phyloP scores from a whole-genome alignment of 1,140 invertebrate species.

The Lerema accius region DNA sequence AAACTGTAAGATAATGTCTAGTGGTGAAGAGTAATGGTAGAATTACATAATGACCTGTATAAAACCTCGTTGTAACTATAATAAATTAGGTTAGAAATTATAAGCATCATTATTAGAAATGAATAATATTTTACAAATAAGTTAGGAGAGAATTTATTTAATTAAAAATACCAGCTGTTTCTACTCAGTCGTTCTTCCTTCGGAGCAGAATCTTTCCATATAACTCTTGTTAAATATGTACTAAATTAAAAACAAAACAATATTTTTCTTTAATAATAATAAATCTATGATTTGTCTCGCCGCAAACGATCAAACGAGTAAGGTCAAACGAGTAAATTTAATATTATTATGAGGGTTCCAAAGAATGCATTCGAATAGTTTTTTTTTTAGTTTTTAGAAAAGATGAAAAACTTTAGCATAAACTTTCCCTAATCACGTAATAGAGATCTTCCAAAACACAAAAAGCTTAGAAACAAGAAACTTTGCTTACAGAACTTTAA shows the following conservation, averaged over 20 bases:
- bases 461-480: too few species aligned
- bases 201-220: constrained; percentile 29
- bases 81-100: constrained; percentile 42
- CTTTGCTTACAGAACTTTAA: too few species aligned
- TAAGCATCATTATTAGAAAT: constrained; percentile 50
- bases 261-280: not conserved
- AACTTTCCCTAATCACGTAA: too few species aligned
- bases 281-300: constrained; percentile 24
- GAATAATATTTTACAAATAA: constrained; percentile 68
- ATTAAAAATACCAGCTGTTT: constrained; percentile 47
- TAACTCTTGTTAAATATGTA: constrained; percentile 16
- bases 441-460: too few species aligned
- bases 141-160: constrained; percentile 63
- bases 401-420: too few species aligned
- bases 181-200: constrained; percentile 51
- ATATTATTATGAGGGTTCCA: too few species aligned
- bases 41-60: constrained; percentile 37
- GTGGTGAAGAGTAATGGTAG: not conserved
- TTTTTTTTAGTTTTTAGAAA: too few species aligned
- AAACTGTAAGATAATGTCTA: not conserved
- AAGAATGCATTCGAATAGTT: too few species aligned
- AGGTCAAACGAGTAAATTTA: too few species aligned
- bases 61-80: constrained; percentile 41
- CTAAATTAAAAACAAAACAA: constrained; percentile 26
- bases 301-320: constrained; percentile 4